Percentiles rank a stretch among this genome's conserved stretches.
These are phyloP conservation scores for Heterocephalus glaber DNA, from an alignment of 2,113 vertebrate genomes.

Conservation along the genomic window DNA sequence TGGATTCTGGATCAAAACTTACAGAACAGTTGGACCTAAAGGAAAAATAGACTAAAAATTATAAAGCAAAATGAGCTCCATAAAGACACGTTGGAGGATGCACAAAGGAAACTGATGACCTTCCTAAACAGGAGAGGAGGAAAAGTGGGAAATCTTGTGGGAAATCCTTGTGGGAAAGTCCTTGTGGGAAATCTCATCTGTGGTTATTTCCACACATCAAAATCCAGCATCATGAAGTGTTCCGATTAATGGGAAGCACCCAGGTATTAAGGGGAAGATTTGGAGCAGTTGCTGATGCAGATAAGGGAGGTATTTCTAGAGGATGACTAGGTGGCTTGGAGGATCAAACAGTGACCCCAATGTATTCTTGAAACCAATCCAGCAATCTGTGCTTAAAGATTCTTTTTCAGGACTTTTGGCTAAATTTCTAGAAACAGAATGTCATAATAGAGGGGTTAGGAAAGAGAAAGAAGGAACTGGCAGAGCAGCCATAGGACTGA, in stretches of 20 bases:
- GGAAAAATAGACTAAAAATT: slow-evolving; percentile 42
- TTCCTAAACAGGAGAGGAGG: background rate
- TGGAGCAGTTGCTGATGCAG: slow-evolving; percentile 93
- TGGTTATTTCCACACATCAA: slow-evolving; percentile 95
- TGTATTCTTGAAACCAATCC: slow-evolving; percentile 91
- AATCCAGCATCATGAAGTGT: slow-evolving; percentile 91
- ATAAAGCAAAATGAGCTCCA: slow-evolving; percentile 84
- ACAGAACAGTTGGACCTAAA: slow-evolving; percentile 90
- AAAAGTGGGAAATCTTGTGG: slow-evolving; percentile 87
- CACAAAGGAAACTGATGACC: background rate
- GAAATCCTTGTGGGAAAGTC: slow-evolving; percentile 91
- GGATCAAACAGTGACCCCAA: slow-evolving; percentile 93
- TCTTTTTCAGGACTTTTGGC: slow-evolving; percentile 98
- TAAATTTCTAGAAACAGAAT: slow-evolving; percentile 97
- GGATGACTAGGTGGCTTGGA: slow-evolving; percentile 94
- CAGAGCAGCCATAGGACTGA: too few species aligned
- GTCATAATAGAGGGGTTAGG: slow-evolving; percentile 76
- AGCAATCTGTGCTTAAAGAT: slow-evolving; percentile 89
- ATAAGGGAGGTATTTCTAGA: slow-evolving; percentile 88
- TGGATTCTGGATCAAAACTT: slow-evolving; percentile 95
- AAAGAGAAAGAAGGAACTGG: background rate
- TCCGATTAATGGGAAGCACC: slow-evolving; percentile 94
- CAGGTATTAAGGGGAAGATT: slow-evolving; percentile 91
- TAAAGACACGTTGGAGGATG: background rate
- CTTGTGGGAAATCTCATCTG: slow-evolving; percentile 95